phyloP scores from a whole-genome alignment of 2,888 invertebrate genomes.

The Eristalis intricaria region DNA sequence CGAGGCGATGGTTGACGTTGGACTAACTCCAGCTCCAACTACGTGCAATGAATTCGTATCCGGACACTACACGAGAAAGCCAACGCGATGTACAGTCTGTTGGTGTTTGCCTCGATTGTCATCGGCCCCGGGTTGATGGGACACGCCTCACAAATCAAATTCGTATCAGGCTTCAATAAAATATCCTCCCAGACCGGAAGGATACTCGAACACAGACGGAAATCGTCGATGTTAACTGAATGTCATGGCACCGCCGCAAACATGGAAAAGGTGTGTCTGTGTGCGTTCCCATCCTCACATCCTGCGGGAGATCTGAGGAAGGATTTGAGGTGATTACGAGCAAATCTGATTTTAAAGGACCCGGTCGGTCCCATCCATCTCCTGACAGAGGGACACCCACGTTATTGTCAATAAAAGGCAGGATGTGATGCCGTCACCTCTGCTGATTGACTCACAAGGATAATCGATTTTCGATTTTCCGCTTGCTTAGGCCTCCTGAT shows the following conservation, averaged over 20 bases:
- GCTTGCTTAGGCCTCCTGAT: slow-evolving; percentile 69
- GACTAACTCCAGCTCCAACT: slow-evolving; percentile 26
- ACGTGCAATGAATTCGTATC: slow-evolving; percentile 44
- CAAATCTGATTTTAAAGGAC: slow-evolving; percentile 20
- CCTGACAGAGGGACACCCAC: slow-evolving; percentile 37
- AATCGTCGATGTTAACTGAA: slow-evolving; percentile 30
- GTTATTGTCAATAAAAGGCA: slow-evolving; percentile 48
- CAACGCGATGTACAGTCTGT: slow-evolving; percentile 9
- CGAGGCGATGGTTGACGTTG: background rate
- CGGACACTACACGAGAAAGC: background rate
- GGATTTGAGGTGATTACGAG: slow-evolving; percentile 32
- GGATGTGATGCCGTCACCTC: slow-evolving; percentile 28
- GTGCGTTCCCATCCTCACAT: background rate
- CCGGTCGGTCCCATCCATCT: slow-evolving; percentile 1
- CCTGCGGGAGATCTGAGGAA: background rate
- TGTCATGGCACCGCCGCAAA: slow-evolving; percentile 22
- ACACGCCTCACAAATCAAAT: slow-evolving; percentile 53
- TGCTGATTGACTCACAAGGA: slow-evolving; percentile 62
- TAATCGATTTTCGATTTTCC: slow-evolving; percentile 71
- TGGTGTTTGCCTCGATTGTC: slow-evolving; percentile 25
- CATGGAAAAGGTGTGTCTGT: background rate
- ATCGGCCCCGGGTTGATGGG: slow-evolving; percentile 3
- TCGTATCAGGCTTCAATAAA: slow-evolving; percentile 36
- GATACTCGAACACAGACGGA: slow-evolving; percentile 27
- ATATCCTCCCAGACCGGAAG: slow-evolving; percentile 42